Evolutionary conservation across 1,140 invertebrate species (phyloP), one percentile per base, ranked within the genome.

Genomic region (Drosophila asahinai): DNA sequence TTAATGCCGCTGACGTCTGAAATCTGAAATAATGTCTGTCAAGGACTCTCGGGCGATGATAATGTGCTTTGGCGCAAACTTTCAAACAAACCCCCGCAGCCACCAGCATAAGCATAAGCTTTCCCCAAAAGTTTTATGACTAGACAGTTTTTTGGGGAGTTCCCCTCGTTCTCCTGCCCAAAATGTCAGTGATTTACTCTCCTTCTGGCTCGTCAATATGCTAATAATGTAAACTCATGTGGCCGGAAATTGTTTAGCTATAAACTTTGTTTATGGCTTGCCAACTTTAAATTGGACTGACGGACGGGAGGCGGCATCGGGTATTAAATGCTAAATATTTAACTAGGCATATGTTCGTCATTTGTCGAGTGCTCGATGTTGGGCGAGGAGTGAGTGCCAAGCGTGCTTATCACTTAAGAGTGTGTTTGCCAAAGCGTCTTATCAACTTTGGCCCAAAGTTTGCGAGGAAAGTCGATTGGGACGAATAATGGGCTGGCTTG

Each of bases 161-260:
- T 33, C 59, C 38, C 55, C 27, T 17, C 15, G 22, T 55, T 22
- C 14, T 15, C 22, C 38, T 15, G 36, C 36, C 55, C 51, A 6
- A 25, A 40, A 25, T 40, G 27, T n/a, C 14, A 47, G 51, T 58
- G 65, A 71, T 71, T 78, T 71, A 74, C 45, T 74, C 71, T 73
- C 68, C 67, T 73, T 61, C 27, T 73, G 67, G 55, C 65, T 62
- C 77, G 81, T 89, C 80, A 87, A 89, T 83, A 87, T 89, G 84
- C 80, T 81, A 83, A 87, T 83, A 87, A 89, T 87, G 73, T 75
- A 74, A 80, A 77, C 77, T 86, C 67, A 86, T 75, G 74, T 78
- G 68, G 63, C 83, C 83, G 79, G 83, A 86, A 86, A 86, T 86
- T 86, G 83, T 86, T 86, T 86, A 82, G 83, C 75, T 76, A 76